Base-by-base conservation (phyloP, 2,888 invertebrate genomes). In the Tinea pellionella region DNA sequence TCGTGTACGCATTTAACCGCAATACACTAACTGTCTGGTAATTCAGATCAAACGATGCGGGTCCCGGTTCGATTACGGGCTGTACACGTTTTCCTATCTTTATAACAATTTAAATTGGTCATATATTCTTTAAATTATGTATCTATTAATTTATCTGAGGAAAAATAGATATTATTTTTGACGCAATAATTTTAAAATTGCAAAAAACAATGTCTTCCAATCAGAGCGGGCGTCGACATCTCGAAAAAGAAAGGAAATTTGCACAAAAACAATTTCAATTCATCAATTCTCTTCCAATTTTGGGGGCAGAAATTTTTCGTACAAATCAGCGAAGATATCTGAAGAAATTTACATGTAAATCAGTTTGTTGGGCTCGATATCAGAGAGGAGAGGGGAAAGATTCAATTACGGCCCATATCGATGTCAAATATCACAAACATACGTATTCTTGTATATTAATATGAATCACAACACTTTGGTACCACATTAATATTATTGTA, bases 31-130 rank as follows among this genome's bases (percentile, higher is more conserved):
- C 37, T 37, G 37, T 37, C 47, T 15, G 15, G 47, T 47, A 15
- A 47, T 47, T 47, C 15, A 6, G 47, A 47, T 47, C 47, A 47
- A 47, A 47, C 47, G 47, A 47, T 47, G 47, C 47, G 47, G 47
- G 47, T 47, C 13, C 47, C 47, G 47, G 47, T 47, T 47, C 47
- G 47, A 15, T 47, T 47, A 16, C 47, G 15, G 15, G 47, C 9
- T 9, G 47, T 9, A 37, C 37, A 37, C 37, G 37, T 37, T 37
- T 30, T 37, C 24, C 24, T 37, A 37, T 37, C 37, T 37, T 37
- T 37, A 37, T 37, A 37, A n/a, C 37, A 12, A 37, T 37, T 37
- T 30, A 7, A 30, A 30, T 30, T 30, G 30, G n/a, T n/a, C n/a
- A n/a, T n/a, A n/a, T n/a, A n/a, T n/a, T n/a, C n/a, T n/a, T n/a